Evolutionary conservation across 2,888 invertebrate genomes (phyloP).

Genomic region (Epinotia bilunana): DNA sequence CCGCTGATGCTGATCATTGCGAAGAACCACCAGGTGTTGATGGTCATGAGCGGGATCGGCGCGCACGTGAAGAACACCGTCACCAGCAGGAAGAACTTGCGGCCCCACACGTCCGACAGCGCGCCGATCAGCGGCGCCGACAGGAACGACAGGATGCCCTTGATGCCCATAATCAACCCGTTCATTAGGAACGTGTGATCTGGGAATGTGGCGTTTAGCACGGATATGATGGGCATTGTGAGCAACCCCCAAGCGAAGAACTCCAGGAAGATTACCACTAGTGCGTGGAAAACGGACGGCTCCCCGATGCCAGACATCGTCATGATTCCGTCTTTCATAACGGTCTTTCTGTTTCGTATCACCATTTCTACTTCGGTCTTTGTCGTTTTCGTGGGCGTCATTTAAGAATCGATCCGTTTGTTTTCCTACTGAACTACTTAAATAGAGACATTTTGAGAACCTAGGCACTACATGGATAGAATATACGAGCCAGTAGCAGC

Average conservation of each 20-base stretch:
- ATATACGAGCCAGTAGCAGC: constrained; percentile 73
- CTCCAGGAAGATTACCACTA: constrained; percentile 99
- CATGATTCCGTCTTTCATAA: constrained; percentile 94
- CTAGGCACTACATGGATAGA: constrained; percentile 77
- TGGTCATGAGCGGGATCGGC: constrained; percentile 99
- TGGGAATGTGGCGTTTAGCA: constrained; percentile 98
- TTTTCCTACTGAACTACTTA: constrained; percentile 75
- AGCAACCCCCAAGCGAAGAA: constrained; percentile 99
- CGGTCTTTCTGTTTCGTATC: constrained; percentile 93
- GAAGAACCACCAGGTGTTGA: constrained; percentile 99
- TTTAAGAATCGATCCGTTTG: constrained; percentile 74
- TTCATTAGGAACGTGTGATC: constrained; percentile 99
- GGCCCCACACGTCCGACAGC: constrained; percentile 98
- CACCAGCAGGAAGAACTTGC: constrained; percentile 98
- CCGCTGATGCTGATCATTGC: constrained; percentile 99
- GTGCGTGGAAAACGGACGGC: constrained; percentile 98
- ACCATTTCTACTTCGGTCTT: constrained; percentile 95
- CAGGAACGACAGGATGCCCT: constrained; percentile 98
- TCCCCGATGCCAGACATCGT: constrained; percentile 95
- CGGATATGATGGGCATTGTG: constrained; percentile 98
- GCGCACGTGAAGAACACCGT: constrained; percentile 99
- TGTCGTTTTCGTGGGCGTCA: constrained; percentile 90
- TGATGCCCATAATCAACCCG: constrained; percentile 99
- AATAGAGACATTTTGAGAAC: constrained; percentile 75
- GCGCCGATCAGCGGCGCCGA: constrained; percentile 99